Evolutionary conservation across 2,113 vertebrate genomes (phyloP).

Genomic region (Trachemys scripta): DNA sequence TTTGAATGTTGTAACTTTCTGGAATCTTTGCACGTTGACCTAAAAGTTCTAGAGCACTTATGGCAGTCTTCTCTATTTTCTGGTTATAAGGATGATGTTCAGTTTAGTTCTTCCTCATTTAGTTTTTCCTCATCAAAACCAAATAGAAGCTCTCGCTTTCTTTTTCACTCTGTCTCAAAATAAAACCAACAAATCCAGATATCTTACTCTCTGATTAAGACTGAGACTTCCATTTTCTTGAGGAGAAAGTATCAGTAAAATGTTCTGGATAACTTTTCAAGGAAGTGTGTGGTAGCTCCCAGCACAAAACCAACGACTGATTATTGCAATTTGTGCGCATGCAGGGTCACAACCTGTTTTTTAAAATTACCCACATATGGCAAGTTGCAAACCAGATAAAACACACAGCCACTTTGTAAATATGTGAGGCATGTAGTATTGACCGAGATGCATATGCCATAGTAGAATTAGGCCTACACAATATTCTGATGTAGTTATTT

Average conservation of each 20-base stretch:
- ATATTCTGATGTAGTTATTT: neutral
- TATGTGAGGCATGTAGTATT: neutral
- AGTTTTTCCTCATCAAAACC: slow-evolving; percentile 17
- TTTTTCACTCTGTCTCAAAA: neutral
- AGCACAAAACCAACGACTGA: neutral
- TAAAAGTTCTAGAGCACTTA: slow-evolving; percentile 50
- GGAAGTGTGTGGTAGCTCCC: neutral
- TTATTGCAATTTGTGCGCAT: neutral
- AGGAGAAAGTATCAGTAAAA: neutral
- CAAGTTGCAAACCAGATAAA: neutral
- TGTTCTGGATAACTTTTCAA: neutral
- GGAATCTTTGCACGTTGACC: slow-evolving; percentile 45
- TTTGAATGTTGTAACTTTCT: slow-evolving; percentile 16
- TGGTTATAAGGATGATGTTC: slow-evolving; percentile 43
- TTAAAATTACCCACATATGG: neutral
- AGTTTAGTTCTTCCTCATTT: slow-evolving; percentile 23
- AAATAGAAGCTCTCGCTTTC: slow-evolving; percentile 28
- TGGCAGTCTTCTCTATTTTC: slow-evolving; percentile 46
- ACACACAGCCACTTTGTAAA: neutral
- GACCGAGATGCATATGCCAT: neutral
- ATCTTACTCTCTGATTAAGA: neutral
- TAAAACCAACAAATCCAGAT: neutral
- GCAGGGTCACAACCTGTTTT: neutral
- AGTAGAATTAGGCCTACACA: neutral
- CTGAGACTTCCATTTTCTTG: neutral